Conservation (phyloP, 1,140 invertebrate species). For the Papilio xuthus region DNA sequence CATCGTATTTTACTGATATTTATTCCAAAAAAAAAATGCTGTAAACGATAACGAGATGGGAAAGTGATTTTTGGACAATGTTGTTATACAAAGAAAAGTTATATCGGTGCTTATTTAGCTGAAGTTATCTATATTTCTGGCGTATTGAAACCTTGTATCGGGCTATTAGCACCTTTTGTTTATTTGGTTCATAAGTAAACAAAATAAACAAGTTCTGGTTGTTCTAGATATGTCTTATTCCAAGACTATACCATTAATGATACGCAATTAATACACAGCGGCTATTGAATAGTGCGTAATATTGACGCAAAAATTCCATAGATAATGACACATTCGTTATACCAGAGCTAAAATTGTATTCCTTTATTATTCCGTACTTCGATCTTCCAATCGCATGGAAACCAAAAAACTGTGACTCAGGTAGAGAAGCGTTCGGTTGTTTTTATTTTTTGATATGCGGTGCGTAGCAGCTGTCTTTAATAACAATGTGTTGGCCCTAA, state of each 20-base stretch:
- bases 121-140: no score
- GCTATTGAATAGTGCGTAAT: not conserved
- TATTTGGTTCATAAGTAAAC: not conserved
- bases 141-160: not conserved
- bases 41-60: no score
- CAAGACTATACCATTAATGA: not conserved
- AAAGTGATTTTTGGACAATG: not conserved
- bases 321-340: constrained; percentile 3
- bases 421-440: constrained; percentile 57
- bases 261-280: not conserved
- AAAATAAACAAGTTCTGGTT: not conserved
- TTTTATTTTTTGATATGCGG: constrained; percentile 60
- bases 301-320: not conserved
- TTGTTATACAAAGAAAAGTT: no score
- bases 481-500: constrained; percentile 65
- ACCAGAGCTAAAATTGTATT: not conserved
- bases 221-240: not conserved
- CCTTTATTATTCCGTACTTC: constrained; percentile 5
- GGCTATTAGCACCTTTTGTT: not conserved
- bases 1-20: not conserved
- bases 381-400: constrained; percentile 41
- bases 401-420: constrained; percentile 64
- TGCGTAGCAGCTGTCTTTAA: constrained; percentile 68
- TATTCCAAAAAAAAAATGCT: no score
- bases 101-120: no score